These are phyloP conservation scores for Cephalopterus ornatus DNA, from an alignment of 2,113 vertebrate genomes.

Conservation along the genomic window DNA sequence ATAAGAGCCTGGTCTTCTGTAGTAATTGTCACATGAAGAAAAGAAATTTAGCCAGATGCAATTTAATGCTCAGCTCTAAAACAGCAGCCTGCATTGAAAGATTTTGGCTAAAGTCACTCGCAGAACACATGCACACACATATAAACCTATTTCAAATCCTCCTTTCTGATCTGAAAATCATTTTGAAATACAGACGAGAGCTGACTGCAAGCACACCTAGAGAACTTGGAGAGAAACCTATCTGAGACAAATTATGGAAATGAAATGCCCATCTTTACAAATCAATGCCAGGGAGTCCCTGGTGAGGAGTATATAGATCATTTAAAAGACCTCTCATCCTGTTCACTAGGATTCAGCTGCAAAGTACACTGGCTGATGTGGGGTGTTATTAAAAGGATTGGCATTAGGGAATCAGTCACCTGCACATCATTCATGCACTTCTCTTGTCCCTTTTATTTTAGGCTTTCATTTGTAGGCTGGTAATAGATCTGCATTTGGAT, in stretches of 20 bases:
- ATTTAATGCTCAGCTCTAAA: neutral
- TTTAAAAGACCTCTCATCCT: conserved; percentile 18
- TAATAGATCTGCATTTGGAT: conserved; percentile 24
- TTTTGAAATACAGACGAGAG: neutral
- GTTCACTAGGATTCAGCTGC: neutral
- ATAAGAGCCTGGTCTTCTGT: neutral
- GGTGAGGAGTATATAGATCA: neutral
- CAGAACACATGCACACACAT: neutral
- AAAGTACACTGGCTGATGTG: neutral
- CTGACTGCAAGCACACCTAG: neutral
- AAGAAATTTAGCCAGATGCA: neutral
- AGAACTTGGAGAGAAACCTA: neutral
- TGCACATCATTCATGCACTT: neutral
- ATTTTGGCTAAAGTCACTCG: neutral
- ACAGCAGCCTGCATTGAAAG: neutral
- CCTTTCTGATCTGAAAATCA: neutral
- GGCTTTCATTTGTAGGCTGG: neutral
- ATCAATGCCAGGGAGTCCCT: conserved; percentile 38
- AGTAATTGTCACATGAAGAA: neutral
- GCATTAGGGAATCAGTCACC: neutral
- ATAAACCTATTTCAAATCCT: neutral
- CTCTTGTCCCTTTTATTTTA: neutral
- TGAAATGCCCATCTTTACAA: conserved; percentile 38
- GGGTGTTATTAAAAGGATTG: neutral
- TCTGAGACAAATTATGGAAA: conserved; percentile 19